Evolutionary conservation across 2,888 invertebrate genomes (phyloP).

Genomic region (Drosophila mayaguana): DNA sequence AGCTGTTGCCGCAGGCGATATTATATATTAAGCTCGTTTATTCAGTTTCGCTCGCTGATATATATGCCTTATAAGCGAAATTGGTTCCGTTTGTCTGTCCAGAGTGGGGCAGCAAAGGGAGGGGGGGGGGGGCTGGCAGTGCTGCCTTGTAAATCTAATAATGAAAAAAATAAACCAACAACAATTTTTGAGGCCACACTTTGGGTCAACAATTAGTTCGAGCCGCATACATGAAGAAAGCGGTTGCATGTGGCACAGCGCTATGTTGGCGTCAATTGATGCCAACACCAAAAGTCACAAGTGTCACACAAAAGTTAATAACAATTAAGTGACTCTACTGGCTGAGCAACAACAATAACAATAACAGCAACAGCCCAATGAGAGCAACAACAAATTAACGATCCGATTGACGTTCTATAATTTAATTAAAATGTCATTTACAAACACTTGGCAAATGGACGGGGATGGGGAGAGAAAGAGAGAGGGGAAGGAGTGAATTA

Average conservation of each 20-base stretch:
- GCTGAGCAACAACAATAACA: slow-evolving; percentile 20
- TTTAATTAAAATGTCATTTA: slow-evolving; percentile 55
- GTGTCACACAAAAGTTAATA: slow-evolving; percentile 81
- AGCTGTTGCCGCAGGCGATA: slow-evolving; percentile 55
- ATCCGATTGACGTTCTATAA: slow-evolving; percentile 26
- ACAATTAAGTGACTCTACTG: slow-evolving; percentile 64
- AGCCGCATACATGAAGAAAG: slow-evolving; percentile 4
- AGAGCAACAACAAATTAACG: slow-evolving; percentile 20
- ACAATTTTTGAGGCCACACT: slow-evolving; percentile 56
- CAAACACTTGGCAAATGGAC: slow-evolving; percentile 16
- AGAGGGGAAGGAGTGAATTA: neutral
- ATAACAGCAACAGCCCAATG: slow-evolving; percentile 37
- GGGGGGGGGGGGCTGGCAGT: neutral
- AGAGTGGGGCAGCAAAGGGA: neutral
- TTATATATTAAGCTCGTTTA: slow-evolving; percentile 54
- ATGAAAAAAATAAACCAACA: slow-evolving; percentile 64
- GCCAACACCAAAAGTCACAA: slow-evolving; percentile 76
- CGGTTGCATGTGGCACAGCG: neutral
- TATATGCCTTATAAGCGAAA: slow-evolving; percentile 52
- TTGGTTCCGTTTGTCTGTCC: slow-evolving; percentile 47
- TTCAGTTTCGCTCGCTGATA: slow-evolving; percentile 25
- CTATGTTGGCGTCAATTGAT: slow-evolving; percentile 64
- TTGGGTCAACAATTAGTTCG: slow-evolving; percentile 71
- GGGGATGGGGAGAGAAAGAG: neutral
- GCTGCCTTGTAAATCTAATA: slow-evolving; percentile 72